Evolutionary conservation across 2,888 invertebrate genomes (phyloP).

Genomic region (Nomada ruficornis): DNA sequence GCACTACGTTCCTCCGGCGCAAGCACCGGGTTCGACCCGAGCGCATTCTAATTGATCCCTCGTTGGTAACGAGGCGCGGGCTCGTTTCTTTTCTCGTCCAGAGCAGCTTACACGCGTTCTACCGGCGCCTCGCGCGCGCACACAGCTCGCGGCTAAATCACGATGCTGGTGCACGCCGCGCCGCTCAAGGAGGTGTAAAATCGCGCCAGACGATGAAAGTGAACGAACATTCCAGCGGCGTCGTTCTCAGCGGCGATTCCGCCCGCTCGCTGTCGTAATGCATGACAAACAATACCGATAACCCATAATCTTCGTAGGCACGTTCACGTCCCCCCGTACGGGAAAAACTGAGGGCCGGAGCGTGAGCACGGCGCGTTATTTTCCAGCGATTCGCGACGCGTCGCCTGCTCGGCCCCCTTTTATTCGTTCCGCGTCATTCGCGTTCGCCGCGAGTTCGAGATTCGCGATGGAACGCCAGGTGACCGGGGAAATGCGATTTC

Average conservation of each 20-base stretch:
- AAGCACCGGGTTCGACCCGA: slow-evolving; percentile 13
- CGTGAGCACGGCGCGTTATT: slow-evolving; percentile 37
- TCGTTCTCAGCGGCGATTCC: slow-evolving; percentile 38
- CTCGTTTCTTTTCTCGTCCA: slow-evolving; percentile 15
- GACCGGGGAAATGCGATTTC: slow-evolving; percentile 16
- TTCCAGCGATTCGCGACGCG: slow-evolving; percentile 23
- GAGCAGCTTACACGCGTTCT: slow-evolving; percentile 26
- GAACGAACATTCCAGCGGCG: slow-evolving; percentile 49
- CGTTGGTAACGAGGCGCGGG: slow-evolving; percentile 34
- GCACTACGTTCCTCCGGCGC: slow-evolving; percentile 11
- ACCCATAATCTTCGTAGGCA: slow-evolving; percentile 41
- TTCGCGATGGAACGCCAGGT: slow-evolving; percentile 6
- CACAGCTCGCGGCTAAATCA: slow-evolving; percentile 11
- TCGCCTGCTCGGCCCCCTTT: slow-evolving; percentile 3
- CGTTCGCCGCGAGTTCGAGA: not conserved
- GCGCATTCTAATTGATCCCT: slow-evolving; percentile 53
- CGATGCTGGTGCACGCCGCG: not conserved
- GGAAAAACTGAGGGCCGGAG: slow-evolving; percentile 37
- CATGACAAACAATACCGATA: slow-evolving; percentile 56
- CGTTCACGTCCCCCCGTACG: slow-evolving; percentile 36
- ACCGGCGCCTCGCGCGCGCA: slow-evolving; percentile 3
- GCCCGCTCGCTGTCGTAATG: slow-evolving; percentile 44
- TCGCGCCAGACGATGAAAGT: slow-evolving; percentile 46
- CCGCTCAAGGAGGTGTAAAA: slow-evolving; percentile 58
- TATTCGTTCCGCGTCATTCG: not conserved